Evolutionary conservation across 2,797 vertebrate genomes (phyloP), one percentile per base, ranked within the genome.

Genomic region (Bryconaethiops microstoma): DNA sequence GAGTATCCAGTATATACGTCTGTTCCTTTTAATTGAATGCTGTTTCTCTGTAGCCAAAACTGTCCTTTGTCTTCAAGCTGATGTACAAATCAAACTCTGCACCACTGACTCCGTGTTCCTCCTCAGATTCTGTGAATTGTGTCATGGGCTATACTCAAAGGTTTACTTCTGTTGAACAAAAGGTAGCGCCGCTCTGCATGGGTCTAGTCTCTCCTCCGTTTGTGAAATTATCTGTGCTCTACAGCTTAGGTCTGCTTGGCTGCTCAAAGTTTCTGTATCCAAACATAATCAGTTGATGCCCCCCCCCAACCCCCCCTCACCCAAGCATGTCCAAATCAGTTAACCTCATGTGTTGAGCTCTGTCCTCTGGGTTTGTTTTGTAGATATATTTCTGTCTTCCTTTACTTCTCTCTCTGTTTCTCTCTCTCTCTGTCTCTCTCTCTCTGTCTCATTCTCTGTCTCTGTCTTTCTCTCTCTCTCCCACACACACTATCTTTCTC

Each of bases 121-220:
- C 89, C 90, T 93, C 92, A 94, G 93, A 94, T 93, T 93, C 92
- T 93, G 92, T 95, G 92, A 94, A 90, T 92, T 93, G 94, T 95
- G 94, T 91, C 94, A 96, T 96, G 95, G 96, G 96, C 96, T 99
- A 98, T 99, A 98, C 97, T 98, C 97, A 97, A 98, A 97, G 95
- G 96, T 98, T 98, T 99, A 97, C 96, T 96, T 93, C 94, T 95
- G 92, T 96, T 96, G 91, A 94, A 90, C 87, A 84, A 86, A 85
- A 95, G 93, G 93, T 94, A 94, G 94, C 87, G 45, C 90, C 87
- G 87, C 93, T 94, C 95, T 96, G 95, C 96, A 97, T 97, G 96
- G 95, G 91, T 91, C 91, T 88, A 90, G 91, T 93, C 90, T 94
- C 91, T 92, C 10, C 93, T 92, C 94, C 90, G 93, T 92, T 91